Evolutionary conservation across 2,888 invertebrate genomes (phyloP).

Genomic region (Catocala nupta): DNA sequence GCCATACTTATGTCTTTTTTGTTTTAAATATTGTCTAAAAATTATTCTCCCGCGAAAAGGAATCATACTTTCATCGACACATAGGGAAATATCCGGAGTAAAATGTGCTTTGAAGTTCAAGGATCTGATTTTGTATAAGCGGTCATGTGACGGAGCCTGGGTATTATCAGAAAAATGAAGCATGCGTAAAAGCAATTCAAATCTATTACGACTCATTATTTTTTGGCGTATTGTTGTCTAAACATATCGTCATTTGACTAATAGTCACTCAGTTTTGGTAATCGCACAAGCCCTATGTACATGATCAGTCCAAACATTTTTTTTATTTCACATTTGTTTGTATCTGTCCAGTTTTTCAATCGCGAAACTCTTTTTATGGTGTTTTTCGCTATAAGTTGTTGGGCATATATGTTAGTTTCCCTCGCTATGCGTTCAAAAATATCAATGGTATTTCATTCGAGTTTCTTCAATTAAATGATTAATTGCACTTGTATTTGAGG

Average conservation of each 20-base stretch:
- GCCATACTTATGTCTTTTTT: conserved; percentile 5
- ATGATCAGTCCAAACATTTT: conserved; percentile 15
- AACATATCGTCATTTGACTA: conserved; percentile 17
- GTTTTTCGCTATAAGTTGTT: conserved; percentile 14
- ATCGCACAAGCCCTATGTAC: conserved; percentile 14
- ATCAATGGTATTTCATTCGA: neutral
- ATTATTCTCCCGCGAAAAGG: conserved; percentile 16
- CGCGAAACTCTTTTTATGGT: conserved; percentile 5
- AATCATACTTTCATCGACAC: conserved; percentile 14
- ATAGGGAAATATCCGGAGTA: conserved; percentile 9
- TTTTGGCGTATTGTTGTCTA: conserved; percentile 14
- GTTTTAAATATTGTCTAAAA: conserved; percentile 13
- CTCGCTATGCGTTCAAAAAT: too few relatives aligned
- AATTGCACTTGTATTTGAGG: conserved; percentile 17
- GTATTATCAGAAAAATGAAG: conserved; percentile 18
- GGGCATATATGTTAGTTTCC: conserved; percentile 10
- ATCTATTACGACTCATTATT: conserved; percentile 15
- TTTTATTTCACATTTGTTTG: conserved; percentile 17
- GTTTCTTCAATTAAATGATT: conserved; percentile 11
- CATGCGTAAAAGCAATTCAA: conserved; percentile 16
- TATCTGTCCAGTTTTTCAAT: conserved; percentile 6
- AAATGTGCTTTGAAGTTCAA: conserved; percentile 9
- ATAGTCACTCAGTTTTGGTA: conserved; percentile 16
- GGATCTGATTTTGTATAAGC: conserved; percentile 13
- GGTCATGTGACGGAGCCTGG: conserved; percentile 12